These are phyloP conservation scores for Thecophora atra DNA, from an alignment of 2,888 invertebrate species.

Conservation along the genomic window DNA sequence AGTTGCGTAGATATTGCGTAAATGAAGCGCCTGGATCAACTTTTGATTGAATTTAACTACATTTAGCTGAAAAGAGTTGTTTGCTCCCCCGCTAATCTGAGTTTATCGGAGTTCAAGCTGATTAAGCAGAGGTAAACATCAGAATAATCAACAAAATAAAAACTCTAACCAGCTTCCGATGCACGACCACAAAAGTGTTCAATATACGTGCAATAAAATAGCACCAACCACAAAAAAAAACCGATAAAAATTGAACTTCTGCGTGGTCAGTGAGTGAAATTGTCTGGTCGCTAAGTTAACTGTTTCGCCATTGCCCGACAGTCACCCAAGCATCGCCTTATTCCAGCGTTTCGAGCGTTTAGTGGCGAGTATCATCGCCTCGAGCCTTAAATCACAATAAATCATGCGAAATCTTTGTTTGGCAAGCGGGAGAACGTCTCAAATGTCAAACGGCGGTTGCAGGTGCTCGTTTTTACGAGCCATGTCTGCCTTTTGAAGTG, in stretches of 20 bases:
- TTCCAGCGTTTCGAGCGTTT: background rate
- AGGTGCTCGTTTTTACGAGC: background rate
- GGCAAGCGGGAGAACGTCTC: conserved; percentile 17
- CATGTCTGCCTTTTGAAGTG: no score
- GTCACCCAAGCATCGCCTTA: background rate
- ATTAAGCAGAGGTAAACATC: background rate
- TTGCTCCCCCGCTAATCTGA: no score
- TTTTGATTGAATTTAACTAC: no score
- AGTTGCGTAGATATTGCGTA: no score
- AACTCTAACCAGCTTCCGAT: conserved; percentile 2
- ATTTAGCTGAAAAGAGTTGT: no score
- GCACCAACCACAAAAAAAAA: background rate
- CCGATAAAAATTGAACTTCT: no score
- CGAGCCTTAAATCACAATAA: conserved; percentile 27
- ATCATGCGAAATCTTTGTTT: conserved; percentile 27
- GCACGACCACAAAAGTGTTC: conserved; percentile 24
- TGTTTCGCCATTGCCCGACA: no score
- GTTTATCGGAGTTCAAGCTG: no score
- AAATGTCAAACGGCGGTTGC: background rate
- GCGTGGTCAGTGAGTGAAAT: no score
- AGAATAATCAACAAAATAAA: background rate
- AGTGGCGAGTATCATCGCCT: conserved; percentile 12
- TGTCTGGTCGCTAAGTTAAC: no score
- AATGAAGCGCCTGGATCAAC: no score
- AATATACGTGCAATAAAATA: conserved; percentile 8